These are phyloP conservation scores for Conops quadrifasciatus DNA, from an alignment of 2,888 invertebrate species.

Conservation along the genomic window DNA sequence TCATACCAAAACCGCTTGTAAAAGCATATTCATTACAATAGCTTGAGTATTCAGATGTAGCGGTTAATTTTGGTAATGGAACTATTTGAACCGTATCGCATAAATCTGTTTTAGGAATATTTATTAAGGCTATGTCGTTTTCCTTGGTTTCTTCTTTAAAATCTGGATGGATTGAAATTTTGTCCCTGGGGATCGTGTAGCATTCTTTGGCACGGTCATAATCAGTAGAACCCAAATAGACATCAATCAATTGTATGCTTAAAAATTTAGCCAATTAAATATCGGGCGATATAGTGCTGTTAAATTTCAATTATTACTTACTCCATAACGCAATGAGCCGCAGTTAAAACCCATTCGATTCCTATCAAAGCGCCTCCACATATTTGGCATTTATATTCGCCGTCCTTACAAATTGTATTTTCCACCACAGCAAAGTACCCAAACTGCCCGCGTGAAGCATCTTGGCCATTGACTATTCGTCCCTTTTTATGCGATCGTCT, in stretches of 20 bases:
- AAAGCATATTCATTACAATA: background rate
- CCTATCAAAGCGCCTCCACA: constrained; percentile 1
- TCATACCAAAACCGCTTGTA: background rate
- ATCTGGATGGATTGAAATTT: too few relatives aligned
- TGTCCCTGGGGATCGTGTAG: too few relatives aligned
- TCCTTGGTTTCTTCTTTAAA: too few relatives aligned
- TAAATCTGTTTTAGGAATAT: background rate
- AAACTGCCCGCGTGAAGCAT: background rate
- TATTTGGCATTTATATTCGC: background rate
- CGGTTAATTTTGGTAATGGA: background rate
- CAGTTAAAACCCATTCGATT: background rate
- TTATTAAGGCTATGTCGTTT: background rate
- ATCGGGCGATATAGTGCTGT: too few relatives aligned
- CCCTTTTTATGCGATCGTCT: background rate
- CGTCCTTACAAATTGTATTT: background rate
- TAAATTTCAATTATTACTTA: background rate
- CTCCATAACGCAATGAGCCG: constrained; percentile 1
- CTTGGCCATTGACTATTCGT: background rate
- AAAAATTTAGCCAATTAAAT: too few relatives aligned
- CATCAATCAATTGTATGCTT: too few relatives aligned
- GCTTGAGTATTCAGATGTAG: background rate
- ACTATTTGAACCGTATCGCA: background rate
- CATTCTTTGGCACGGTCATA: too few relatives aligned
- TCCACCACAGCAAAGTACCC: background rate
- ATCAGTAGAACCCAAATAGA: too few relatives aligned